Conservation (phyloP, 1,140 invertebrate genomes). For the Macrobrachium nipponense region DNA sequence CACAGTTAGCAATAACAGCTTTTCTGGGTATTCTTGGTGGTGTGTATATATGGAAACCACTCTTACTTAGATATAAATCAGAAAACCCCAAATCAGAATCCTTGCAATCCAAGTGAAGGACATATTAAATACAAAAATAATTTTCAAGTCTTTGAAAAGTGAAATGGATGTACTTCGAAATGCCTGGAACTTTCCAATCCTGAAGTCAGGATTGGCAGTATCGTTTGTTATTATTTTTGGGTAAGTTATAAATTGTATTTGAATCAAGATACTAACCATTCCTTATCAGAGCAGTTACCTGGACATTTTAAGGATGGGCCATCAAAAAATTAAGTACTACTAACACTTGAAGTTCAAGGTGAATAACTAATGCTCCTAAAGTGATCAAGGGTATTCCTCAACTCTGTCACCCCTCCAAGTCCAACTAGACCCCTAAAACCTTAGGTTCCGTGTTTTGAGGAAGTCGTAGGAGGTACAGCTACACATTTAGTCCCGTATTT, state of each 20-base stretch:
- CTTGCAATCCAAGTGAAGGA: neutral
- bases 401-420: no score
- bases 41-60: constrained; percentile 42
- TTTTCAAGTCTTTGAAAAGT: neutral
- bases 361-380: no score
- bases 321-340: no score
- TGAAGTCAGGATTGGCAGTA: neutral
- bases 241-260: neutral
- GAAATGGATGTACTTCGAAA: neutral
- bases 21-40: constrained; percentile 26
- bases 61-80: constrained; percentile 19
- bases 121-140: neutral
- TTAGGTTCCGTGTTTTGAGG: no score
- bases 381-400: no score
- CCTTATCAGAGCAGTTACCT: neutral
- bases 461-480: no score
- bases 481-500: no score
- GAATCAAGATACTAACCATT: neutral
- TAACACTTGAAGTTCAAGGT: no score
- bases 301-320: no score
- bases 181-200: neutral
- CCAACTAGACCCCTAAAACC: no score
- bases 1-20: constrained; percentile 20
- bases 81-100: neutral
- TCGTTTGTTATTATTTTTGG: neutral